Percentiles rank a stretch among this genome's conserved stretches.
These are phyloP conservation scores for Oncorhynchus keta DNA, from an alignment of 2,113 vertebrate genomes.

Conservation along the genomic window DNA sequence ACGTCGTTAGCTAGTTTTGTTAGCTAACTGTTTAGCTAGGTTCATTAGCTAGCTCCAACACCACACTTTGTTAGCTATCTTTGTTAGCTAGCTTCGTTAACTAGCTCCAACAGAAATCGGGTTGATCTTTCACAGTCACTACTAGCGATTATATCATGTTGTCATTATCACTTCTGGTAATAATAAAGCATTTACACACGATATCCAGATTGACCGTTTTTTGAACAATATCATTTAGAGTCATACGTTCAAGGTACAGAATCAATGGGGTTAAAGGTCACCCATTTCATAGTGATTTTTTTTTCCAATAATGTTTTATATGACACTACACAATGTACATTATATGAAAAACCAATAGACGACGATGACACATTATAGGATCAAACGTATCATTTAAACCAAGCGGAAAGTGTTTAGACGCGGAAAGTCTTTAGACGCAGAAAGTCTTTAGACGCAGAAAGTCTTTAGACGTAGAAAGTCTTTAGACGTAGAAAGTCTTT, in stretches of 20 bases:
- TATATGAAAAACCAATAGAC: neutral
- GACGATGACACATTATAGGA: neutral
- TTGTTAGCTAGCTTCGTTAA: no score
- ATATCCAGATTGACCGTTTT: neutral
- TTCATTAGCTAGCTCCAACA: no score
- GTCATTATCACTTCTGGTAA: neutral
- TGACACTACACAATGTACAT: neutral
- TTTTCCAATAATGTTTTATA: neutral
- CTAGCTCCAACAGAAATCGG: neutral
- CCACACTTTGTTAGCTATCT: neutral
- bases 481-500: no score
- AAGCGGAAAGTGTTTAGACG: neutral
- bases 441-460: no score
- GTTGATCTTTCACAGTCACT: neutral
- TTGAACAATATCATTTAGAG: neutral
- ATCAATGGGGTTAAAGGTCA: neutral
- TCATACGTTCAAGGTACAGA: neutral
- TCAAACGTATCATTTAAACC: neutral
- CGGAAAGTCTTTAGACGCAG: no score
- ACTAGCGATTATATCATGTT: neutral
- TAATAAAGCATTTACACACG: neutral
- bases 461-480: no score
- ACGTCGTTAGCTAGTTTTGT: no score
- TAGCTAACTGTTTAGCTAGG: no score
- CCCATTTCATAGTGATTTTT: neutral